Percentiles rank a stretch among this genome's conserved stretches.
phyloP scores from a whole-genome alignment of 2,113 vertebrate species.

The Upupa epops region DNA sequence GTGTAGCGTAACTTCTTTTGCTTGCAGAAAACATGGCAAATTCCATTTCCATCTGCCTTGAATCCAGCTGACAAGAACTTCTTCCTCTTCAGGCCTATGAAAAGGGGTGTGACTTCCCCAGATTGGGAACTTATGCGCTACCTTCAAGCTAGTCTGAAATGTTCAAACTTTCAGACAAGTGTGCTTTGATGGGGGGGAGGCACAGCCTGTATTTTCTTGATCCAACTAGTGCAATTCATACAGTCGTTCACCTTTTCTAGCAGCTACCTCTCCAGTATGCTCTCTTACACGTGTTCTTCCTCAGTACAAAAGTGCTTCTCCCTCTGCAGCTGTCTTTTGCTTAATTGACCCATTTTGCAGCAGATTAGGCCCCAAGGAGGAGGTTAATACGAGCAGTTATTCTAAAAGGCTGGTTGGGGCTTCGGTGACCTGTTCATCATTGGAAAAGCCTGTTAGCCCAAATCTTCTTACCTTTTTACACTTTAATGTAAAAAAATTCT shows the following conservation, averaged over 20 bases:
- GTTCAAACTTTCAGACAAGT: neutral
- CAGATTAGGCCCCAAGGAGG: constrained; percentile 18
- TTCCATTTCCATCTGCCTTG: neutral
- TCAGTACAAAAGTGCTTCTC: neutral
- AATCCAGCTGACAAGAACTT: neutral
- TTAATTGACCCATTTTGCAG: neutral
- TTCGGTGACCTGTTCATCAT: neutral
- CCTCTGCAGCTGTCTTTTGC: constrained; percentile 1
- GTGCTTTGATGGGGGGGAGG: neutral
- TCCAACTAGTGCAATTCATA: neutral
- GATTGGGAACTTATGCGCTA: neutral
- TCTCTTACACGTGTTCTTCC: neutral
- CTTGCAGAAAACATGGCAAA: neutral
- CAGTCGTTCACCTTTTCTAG: neutral
- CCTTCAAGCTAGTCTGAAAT: neutral
- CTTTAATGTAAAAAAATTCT: constrained; percentile 9
- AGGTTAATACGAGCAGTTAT: neutral
- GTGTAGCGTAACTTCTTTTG: neutral
- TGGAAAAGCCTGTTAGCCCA: neutral
- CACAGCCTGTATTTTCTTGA: neutral
- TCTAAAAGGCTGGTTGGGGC: neutral
- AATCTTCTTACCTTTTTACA: neutral
- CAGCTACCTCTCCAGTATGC: neutral
- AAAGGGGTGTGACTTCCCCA: neutral
- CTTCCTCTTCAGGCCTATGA: neutral